These are phyloP conservation scores for Miltochrista miniata DNA, from an alignment of 2,888 invertebrate species.

Conservation along the genomic window DNA sequence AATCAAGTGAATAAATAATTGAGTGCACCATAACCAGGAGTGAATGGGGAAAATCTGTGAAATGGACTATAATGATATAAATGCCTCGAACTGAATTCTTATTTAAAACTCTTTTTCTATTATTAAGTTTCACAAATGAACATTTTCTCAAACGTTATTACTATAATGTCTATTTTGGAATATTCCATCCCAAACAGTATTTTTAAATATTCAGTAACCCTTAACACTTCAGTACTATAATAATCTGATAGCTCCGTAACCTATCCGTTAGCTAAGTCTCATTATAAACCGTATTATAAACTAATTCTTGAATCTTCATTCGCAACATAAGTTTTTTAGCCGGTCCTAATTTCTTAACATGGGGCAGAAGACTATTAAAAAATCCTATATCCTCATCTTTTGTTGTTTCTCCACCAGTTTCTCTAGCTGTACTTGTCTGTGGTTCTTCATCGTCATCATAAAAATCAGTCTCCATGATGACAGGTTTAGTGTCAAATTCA, in stretches of 20 bases:
- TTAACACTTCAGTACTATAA: neutral
- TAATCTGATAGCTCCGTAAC: conserved; percentile 10
- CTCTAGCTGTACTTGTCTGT: conserved; percentile 46
- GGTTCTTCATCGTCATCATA: conserved; percentile 75
- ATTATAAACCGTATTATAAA: conserved; percentile 78
- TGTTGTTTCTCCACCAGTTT: conserved; percentile 39
- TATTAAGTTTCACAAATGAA: too few species aligned
- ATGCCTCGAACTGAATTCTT: too few species aligned
- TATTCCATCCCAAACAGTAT: neutral
- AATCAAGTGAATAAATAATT: too few species aligned
- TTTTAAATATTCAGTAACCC: neutral
- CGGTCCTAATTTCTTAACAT: conserved; percentile 73
- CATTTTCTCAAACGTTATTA: too few species aligned
- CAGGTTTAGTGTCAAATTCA: conserved; percentile 76
- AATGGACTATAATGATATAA: too few species aligned
- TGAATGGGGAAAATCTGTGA: too few species aligned
- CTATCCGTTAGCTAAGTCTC: conserved; percentile 42
- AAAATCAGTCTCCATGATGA: conserved; percentile 76
- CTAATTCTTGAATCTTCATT: conserved; percentile 78
- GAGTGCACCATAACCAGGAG: too few species aligned
- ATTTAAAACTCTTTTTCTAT: too few species aligned
- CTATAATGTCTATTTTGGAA: too few species aligned
- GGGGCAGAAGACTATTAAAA: conserved; percentile 74
- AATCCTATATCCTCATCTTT: conserved; percentile 78
- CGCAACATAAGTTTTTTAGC: conserved; percentile 76